Conservation (phyloP, 2,113 vertebrate species). For the Donacobius atricapilla region DNA sequence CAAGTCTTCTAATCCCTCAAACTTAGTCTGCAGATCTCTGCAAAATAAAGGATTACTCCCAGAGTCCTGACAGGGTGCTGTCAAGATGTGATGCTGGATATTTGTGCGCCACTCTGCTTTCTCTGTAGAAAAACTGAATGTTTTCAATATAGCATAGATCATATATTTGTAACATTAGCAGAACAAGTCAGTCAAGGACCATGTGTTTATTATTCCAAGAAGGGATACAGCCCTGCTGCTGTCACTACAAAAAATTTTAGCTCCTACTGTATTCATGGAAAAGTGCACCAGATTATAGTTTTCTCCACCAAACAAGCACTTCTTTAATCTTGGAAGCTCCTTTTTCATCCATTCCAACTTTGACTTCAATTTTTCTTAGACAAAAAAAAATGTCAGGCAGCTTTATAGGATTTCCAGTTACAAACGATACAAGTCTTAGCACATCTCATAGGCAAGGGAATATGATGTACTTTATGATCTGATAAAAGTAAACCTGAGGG, state of each 20-base stretch:
- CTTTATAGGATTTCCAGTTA: conserved; percentile 62
- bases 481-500: conserved; percentile 52
- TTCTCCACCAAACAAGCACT: neutral
- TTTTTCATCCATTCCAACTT: conserved; percentile 31
- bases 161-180: neutral
- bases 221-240: neutral
- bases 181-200: neutral
- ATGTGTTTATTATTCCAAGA: neutral
- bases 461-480: conserved; percentile 49
- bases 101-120: neutral
- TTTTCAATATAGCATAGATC: neutral
- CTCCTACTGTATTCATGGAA: neutral
- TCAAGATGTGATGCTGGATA: neutral
- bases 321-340: neutral
- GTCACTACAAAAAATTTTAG: neutral
- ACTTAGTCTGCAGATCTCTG: neutral
- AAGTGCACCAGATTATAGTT: neutral
- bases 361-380: conserved; percentile 20
- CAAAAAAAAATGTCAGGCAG: neutral
- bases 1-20: neutral
- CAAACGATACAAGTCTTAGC: conserved; percentile 42
- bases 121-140: neutral
- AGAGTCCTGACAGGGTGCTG: neutral
- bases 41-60: neutral
- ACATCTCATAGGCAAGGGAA: conserved; percentile 37